Percentiles rank a stretch among this genome's conserved stretches.
These are phyloP conservation scores for Platalea minor DNA, from an alignment of 2,797 vertebrate genomes.

Conservation along the genomic window DNA sequence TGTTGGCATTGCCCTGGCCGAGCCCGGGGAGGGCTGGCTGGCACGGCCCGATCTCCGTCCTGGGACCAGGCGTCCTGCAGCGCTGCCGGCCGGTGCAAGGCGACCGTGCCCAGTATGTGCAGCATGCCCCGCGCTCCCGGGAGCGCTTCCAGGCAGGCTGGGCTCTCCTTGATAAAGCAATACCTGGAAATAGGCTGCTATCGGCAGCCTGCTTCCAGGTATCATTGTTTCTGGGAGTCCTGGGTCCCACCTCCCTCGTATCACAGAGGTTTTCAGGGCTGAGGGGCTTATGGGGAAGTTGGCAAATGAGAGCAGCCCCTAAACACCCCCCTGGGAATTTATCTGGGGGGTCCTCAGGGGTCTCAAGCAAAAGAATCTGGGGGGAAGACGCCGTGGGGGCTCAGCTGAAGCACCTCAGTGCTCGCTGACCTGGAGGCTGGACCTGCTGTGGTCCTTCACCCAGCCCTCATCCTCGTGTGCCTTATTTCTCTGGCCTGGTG, in stretches of 20 bases:
- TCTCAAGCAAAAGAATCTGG: not conserved
- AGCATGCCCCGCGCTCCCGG: not conserved
- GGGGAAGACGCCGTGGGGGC: not conserved
- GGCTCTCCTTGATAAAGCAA: not conserved
- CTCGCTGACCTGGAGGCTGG: not conserved
- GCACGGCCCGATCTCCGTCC: not conserved
- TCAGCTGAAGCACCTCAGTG: not conserved
- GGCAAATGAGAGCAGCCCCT: not conserved
- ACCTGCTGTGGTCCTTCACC: not conserved
- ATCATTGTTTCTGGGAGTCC: not conserved
- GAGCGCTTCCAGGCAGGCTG: not conserved
- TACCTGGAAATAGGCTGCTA: conserved; percentile 5
- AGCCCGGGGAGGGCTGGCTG: not conserved
- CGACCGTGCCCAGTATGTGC: not conserved
- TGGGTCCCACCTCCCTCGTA: not conserved
- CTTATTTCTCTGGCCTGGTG: not conserved
- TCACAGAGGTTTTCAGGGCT: not conserved
- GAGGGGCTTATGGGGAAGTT: not conserved
- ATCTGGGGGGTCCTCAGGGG: not conserved
- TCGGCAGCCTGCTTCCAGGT: not conserved
- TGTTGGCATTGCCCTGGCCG: fast-evolving
- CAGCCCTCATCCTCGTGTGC: fast-evolving
- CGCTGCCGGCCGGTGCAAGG: not conserved
- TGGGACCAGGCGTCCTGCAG: not conserved
- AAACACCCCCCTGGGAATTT: not conserved